Evolutionary conservation across 2,888 invertebrate genomes (phyloP).

Genomic region (Andricus quercusramuli): DNA sequence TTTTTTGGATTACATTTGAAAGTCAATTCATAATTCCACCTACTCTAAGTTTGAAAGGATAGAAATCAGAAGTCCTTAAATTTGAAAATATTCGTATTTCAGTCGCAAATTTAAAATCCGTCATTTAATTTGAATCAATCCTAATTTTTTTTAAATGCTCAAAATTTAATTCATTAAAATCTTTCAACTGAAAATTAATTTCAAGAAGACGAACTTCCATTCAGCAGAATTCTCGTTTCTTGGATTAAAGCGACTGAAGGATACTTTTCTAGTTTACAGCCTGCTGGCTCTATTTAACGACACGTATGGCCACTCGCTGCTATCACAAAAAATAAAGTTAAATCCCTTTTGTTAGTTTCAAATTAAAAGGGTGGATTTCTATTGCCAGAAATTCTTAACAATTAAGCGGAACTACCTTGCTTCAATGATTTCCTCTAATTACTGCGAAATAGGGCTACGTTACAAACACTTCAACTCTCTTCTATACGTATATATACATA

Average conservation of each 20-base stretch:
- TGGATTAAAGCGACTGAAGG: background rate
- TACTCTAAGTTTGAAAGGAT: too few species aligned
- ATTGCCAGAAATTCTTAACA: background rate
- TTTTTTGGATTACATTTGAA: too few species aligned
- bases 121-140: background rate
- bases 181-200: background rate
- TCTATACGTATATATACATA: background rate
- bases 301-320: background rate
- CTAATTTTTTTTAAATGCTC: too few species aligned
- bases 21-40: too few species aligned
- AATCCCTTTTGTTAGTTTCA: constrained; percentile 5
- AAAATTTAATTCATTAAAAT: background rate
- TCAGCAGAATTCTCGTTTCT: background rate
- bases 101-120: too few species aligned
- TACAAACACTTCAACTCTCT: background rate
- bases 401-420: constrained; percentile 14
- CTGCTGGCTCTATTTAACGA: background rate
- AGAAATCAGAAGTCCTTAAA: too few species aligned
- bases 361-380: constrained; percentile 1
- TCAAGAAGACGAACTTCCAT: background rate
- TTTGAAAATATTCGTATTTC: too few species aligned
- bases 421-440: constrained; percentile 24
- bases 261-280: background rate
- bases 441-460: background rate
- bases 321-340: background rate